Conservation (phyloP, 2,888 invertebrate genomes). For the Dasysyrphus tricinctus region DNA sequence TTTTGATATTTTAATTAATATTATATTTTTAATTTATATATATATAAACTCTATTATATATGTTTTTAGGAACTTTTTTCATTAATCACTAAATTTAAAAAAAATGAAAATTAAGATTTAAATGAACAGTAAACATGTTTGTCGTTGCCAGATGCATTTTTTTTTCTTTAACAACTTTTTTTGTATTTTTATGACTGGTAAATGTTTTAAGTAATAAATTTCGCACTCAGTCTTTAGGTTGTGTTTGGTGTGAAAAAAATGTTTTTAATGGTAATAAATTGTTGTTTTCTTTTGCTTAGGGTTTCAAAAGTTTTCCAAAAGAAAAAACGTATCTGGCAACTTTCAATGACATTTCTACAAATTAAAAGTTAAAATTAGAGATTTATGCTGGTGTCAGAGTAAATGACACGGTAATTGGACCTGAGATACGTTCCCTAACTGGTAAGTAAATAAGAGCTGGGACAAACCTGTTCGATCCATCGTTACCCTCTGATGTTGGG, state of each 20-base stretch:
- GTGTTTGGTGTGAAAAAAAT: conserved; percentile 55
- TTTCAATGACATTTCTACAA: conserved; percentile 28
- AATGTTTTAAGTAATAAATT: conserved; percentile 64
- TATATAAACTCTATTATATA: conserved; percentile 61
- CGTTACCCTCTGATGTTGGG: conserved; percentile 57
- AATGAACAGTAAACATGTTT: conserved; percentile 28
- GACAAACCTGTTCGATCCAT: conserved; percentile 86
- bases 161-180: not conserved
- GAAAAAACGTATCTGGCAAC: conserved; percentile 52
- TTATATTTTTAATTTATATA: conserved; percentile 50
- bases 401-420: conserved; percentile 95
- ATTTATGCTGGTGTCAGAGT: conserved; percentile 95
- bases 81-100: conserved; percentile 81
- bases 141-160: conserved; percentile 57
- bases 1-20: conserved; percentile 36
- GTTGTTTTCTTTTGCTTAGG: conserved; percentile 6
- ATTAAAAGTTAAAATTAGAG: conserved; percentile 38
- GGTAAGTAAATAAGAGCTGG: conserved; percentile 97
- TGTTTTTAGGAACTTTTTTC: conserved; percentile 81
- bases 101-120: conserved; percentile 28
- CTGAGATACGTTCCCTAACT: conserved; percentile 93
- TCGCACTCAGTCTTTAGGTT: conserved; percentile 73
- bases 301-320: not conserved
- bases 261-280: not conserved
- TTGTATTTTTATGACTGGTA: conserved; percentile 53